These are phyloP conservation scores for Cephalopachus bancanus DNA, from an alignment of 2,797 vertebrate genomes.

Conservation along the genomic window DNA sequence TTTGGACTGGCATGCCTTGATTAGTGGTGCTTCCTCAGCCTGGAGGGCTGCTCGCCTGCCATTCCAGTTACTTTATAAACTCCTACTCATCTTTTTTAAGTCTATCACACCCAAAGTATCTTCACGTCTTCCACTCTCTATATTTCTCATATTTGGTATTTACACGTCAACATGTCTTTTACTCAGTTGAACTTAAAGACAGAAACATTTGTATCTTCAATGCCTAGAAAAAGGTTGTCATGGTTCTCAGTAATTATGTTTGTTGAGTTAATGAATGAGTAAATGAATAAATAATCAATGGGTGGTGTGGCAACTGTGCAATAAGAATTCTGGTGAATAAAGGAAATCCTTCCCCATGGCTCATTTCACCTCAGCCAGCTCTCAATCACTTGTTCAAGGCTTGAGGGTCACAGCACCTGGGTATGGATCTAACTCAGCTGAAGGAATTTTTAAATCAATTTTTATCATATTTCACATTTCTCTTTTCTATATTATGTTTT, in stretches of 20 bases:
- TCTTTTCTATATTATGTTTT: background rate
- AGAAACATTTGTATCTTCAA: background rate
- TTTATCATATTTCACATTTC: background rate
- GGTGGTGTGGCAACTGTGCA: too few relatives aligned
- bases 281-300: background rate
- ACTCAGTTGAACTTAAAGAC: background rate
- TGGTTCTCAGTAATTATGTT: background rate
- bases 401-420: background rate
- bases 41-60: background rate
- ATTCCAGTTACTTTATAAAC: background rate
- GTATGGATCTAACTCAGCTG: background rate
- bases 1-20: background rate
- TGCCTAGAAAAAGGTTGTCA: background rate
- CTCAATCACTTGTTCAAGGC: background rate
- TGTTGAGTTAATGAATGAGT: background rate
- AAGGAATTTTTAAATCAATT: background rate
- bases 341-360: background rate
- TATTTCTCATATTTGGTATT: background rate
- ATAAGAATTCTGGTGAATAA: background rate
- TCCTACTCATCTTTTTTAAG: background rate
- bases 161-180: background rate
- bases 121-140: background rate
- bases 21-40: background rate
- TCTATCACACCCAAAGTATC: background rate
- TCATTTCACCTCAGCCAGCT: background rate